Evolutionary conservation across 2,888 invertebrate species (phyloP).

Genomic region (Gerris lacustris): DNA sequence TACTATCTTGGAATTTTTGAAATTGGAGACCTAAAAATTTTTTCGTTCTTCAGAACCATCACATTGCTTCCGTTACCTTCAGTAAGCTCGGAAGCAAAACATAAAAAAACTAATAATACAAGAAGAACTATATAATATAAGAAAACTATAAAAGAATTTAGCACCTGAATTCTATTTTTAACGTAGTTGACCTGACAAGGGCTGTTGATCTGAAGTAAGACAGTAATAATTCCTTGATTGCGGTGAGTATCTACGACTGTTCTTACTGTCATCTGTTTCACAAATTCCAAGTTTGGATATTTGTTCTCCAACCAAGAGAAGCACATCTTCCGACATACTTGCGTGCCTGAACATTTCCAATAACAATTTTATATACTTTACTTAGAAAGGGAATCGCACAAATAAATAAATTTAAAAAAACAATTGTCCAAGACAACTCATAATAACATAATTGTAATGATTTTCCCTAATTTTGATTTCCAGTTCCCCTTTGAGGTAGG

Average conservation of each 20-base stretch:
- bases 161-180: slow-evolving; percentile 26
- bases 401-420: neutral
- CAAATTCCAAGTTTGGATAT: slow-evolving; percentile 49
- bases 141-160: neutral
- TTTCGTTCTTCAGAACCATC: no score
- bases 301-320: slow-evolving; percentile 45
- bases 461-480: no score
- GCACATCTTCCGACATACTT: slow-evolving; percentile 35
- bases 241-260: slow-evolving; percentile 57
- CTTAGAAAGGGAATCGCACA: neutral
- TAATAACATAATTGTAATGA: neutral
- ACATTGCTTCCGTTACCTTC: no score
- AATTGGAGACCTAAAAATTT: no score
- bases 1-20: no score
- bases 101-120: no score
- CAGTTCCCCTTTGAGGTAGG: no score
- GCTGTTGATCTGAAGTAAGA: slow-evolving; percentile 53
- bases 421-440: slow-evolving; percentile 2
- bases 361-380: slow-evolving; percentile 38
- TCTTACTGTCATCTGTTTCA: slow-evolving; percentile 49
- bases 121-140: no score
- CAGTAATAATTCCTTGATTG: slow-evolving; percentile 61
- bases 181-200: slow-evolving; percentile 25
- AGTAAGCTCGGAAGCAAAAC: no score
- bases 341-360: slow-evolving; percentile 36